Percentiles rank a stretch among this genome's conserved stretches.
phyloP scores from a whole-genome alignment of 2,888 invertebrate genomes.

The Mythimna loreyi region DNA sequence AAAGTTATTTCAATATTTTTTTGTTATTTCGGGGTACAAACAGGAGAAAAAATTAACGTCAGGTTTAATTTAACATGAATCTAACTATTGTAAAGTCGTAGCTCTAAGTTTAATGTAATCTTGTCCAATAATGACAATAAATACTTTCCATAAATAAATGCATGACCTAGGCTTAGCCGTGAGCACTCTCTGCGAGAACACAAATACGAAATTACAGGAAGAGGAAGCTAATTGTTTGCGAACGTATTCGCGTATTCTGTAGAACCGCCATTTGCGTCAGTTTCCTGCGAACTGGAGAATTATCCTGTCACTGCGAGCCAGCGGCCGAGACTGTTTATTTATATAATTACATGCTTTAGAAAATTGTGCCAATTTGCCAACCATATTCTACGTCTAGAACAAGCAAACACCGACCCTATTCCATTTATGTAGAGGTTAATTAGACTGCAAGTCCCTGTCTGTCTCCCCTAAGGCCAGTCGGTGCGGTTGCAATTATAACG shows the following conservation, averaged over 20 bases:
- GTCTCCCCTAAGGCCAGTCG: constrained; percentile 48
- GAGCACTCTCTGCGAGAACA: not conserved
- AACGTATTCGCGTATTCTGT: constrained; percentile 17
- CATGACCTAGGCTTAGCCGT: no score
- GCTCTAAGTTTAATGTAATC: no score
- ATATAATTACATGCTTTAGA: constrained; percentile 68
- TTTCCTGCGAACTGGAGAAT: constrained; percentile 59
- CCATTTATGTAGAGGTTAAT: not conserved
- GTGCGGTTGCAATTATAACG: constrained; percentile 59
- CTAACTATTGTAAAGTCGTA: no score
- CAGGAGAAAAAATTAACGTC: no score
- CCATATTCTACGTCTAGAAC: not conserved
- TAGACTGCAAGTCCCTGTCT: not conserved
- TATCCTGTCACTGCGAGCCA: constrained; percentile 58
- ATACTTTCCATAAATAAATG: not conserved
- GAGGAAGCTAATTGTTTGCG: constrained; percentile 50
- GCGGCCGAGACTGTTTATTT: constrained; percentile 65
- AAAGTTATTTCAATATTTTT: not conserved
- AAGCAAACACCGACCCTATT: constrained; percentile 20
- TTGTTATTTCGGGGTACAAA: not conserved
- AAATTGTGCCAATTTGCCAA: constrained; percentile 40
- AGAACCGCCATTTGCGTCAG: constrained; percentile 33
- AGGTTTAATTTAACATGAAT: no score
- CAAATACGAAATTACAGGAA: constrained; percentile 44
- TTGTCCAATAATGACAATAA: no score